Conservation (phyloP, 2,113 vertebrate genomes). For the Euleptes europaea region DNA sequence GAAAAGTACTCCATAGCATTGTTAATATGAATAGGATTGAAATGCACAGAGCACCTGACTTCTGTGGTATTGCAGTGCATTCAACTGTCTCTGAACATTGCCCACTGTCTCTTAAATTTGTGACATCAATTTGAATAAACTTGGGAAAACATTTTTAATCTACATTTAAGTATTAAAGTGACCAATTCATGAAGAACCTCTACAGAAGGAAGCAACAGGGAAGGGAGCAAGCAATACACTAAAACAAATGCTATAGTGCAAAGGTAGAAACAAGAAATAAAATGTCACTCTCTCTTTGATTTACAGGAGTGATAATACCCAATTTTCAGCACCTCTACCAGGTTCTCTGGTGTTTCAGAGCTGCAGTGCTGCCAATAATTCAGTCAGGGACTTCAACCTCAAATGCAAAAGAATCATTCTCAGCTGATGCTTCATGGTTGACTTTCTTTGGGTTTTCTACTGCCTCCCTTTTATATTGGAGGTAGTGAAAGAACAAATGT, state of each 20-base stretch:
- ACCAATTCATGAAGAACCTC: not conserved
- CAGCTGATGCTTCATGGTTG: not conserved
- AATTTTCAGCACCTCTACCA: not conserved
- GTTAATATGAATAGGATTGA: not conserved
- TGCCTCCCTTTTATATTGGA: not conserved
- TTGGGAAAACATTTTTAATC: not conserved
- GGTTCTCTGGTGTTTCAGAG: not conserved
- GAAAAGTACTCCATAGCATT: not conserved
- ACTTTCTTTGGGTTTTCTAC: not conserved
- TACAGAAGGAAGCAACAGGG: slow-evolving; percentile 25
- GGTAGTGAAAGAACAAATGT: not conserved
- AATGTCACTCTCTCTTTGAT: slow-evolving; percentile 19
- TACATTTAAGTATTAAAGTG: slow-evolving; percentile 8
- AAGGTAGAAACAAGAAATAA: slow-evolving; percentile 22
- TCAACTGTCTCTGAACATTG: not conserved
- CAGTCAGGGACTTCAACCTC: not conserved
- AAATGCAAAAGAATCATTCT: not conserved
- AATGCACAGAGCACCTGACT: not conserved
- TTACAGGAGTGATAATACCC: slow-evolving; percentile 60
- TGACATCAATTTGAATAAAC: slow-evolving; percentile 6
- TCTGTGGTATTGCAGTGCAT: not conserved
- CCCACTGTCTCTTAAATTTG: not conserved
- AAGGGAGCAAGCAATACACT: not conserved
- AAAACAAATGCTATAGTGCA: slow-evolving; percentile 14
- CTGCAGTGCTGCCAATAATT: not conserved